phyloP scores from a whole-genome alignment of 2,797 vertebrate genomes.

The Sparus aurata region DNA sequence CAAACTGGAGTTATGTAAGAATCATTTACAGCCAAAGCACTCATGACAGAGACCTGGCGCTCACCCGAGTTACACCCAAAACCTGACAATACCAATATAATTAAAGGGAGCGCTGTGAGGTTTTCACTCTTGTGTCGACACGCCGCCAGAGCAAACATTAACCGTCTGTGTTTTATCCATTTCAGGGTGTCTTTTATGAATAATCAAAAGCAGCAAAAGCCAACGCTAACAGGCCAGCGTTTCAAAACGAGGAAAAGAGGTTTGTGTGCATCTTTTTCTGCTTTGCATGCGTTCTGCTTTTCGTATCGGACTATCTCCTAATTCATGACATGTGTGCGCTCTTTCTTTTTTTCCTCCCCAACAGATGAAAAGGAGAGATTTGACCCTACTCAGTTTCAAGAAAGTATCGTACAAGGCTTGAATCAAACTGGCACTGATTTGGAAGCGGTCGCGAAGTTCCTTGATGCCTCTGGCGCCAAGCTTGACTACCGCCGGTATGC shows the following conservation, averaged over 20 bases:
- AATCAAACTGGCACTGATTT: conserved; percentile 97
- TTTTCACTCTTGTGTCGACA: neutral
- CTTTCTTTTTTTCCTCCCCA: neutral
- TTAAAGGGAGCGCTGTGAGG: neutral
- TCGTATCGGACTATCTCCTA: no score
- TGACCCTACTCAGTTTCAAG: conserved; percentile 99
- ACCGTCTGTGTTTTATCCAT: conserved; percentile 18
- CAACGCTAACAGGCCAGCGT: conserved; percentile 99
- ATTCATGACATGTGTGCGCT: neutral
- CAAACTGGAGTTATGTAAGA: neutral
- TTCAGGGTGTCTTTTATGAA: conserved; percentile 99
- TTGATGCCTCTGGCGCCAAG: conserved; percentile 98
- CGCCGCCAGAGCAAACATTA: neutral
- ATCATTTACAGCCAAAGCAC: neutral
- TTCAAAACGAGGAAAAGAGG: conserved; percentile 99
- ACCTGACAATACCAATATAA: neutral
- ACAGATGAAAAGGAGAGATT: conserved; percentile 99
- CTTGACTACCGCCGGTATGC: conserved; percentile 99
- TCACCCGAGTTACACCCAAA: conserved; percentile 16
- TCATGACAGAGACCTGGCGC: neutral
- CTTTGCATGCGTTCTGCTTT: neutral
- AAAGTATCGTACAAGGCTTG: conserved; percentile 99
- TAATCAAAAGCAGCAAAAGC: conserved; percentile 99
- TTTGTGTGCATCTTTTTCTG: conserved; percentile 56
- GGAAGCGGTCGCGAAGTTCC: conserved; percentile 98